A percentile compares a stretch with the other conserved stretches of the same genome.
These are phyloP conservation scores for Dorcus hopei DNA, from an alignment of 2,888 invertebrate species.

Conservation along the genomic window DNA sequence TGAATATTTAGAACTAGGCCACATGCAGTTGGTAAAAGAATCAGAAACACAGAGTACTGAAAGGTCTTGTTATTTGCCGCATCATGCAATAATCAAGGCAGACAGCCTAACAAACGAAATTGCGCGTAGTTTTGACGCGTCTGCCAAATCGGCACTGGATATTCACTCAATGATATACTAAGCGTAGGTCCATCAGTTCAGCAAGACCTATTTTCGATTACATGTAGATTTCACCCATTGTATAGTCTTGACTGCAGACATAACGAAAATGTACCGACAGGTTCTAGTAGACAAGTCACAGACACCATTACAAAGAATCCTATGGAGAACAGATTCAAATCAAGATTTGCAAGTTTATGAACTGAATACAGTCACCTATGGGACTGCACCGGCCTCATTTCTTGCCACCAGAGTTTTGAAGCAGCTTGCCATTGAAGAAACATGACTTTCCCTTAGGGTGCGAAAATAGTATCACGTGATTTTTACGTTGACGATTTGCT, in stretches of 20 bases:
- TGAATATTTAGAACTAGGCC: too few species aligned
- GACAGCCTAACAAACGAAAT: conserved; percentile 4
- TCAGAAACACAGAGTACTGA: too few species aligned
- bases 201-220: conserved; percentile 6
- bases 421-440: not conserved
- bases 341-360: not conserved
- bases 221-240: not conserved
- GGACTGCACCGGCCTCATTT: not conserved
- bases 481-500: conserved; percentile 4
- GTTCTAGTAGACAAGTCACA: not conserved
- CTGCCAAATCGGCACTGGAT: conserved; percentile 2
- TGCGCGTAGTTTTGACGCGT: not conserved
- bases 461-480: not conserved
- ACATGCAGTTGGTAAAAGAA: too few species aligned
- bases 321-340: not conserved
- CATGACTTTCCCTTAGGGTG: not conserved
- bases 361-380: not conserved
- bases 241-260: not conserved
- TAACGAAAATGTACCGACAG: conserved; percentile 1
- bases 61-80: conserved; percentile 6
- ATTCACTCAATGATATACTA: conserved; percentile 9
- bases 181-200: not conserved
- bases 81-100: conserved; percentile 1
- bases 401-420: not conserved
- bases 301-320: not conserved